These are phyloP conservation scores for Halcyon chelicuti DNA, from an alignment of 2,797 vertebrate species.

Conservation along the genomic window DNA sequence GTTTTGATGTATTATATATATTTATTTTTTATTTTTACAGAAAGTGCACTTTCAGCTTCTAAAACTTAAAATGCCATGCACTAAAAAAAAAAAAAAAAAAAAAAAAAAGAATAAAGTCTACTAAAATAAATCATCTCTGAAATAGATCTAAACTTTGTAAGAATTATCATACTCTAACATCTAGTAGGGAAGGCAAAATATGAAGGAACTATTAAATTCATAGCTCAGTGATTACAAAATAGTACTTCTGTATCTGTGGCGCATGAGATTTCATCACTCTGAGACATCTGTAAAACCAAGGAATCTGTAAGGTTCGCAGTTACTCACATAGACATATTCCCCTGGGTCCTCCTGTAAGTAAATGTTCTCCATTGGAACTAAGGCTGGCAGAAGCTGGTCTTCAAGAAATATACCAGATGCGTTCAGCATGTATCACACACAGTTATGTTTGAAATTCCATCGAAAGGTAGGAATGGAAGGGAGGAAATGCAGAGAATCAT, in stretches of 20 bases:
- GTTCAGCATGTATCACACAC: neutral
- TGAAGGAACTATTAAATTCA: constrained; percentile 29
- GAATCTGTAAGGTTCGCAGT: neutral
- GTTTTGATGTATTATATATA: too few relatives aligned
- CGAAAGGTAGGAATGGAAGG: neutral
- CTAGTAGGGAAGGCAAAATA: constrained; percentile 10
- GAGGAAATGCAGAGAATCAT: neutral
- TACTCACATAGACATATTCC: neutral
- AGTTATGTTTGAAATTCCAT: neutral
- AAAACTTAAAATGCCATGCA: neutral
- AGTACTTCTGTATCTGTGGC: neutral
- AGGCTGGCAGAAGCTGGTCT: neutral
- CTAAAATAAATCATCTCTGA: constrained; percentile 43
- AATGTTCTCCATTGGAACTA: rapidly evolving
- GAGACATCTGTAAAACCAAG: neutral
- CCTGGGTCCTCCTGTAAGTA: neutral
- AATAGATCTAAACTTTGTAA: constrained; percentile 35
- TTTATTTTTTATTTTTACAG: too few relatives aligned
- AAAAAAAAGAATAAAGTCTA: neutral
- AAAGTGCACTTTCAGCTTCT: too few relatives aligned
- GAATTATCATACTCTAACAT: constrained; percentile 42
- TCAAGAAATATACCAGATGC: neutral
- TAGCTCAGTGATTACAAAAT: neutral
- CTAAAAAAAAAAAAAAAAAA: neutral
- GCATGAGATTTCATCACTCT: neutral